A percentile compares a stretch with the other conserved stretches of the same genome.
Conservation (phyloP, 2,888 invertebrate genomes). For the Tetranychus piercei region DNA sequence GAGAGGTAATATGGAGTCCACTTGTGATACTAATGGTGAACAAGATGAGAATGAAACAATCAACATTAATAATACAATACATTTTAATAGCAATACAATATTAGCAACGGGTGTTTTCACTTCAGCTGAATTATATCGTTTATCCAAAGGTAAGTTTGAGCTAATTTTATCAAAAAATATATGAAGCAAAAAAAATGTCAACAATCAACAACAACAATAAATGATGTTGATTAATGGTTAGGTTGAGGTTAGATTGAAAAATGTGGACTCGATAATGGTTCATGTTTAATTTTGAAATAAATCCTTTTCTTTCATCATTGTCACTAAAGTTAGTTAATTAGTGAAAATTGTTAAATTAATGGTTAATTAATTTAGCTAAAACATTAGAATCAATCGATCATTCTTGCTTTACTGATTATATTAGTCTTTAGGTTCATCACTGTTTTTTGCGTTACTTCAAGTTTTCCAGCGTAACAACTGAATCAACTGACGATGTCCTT, state of each 20-base stretch:
- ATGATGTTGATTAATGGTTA: neutral
- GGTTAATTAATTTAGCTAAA: neutral
- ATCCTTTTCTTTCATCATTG: neutral
- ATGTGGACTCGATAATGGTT: too few species aligned
- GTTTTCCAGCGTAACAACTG: neutral
- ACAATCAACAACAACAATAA: neutral
- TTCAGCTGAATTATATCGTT: constrained; percentile 94
- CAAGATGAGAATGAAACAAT: constrained; percentile 48
- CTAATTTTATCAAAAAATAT: neutral
- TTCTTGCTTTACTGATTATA: neutral
- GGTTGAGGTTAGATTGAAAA: neutral
- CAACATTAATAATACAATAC: constrained; percentile 40
- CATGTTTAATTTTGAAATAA: too few species aligned
- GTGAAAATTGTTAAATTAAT: neutral
- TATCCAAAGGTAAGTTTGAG: constrained; percentile 65
- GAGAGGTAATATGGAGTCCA: constrained; percentile 40
- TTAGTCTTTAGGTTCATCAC: neutral
- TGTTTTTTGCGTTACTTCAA: neutral
- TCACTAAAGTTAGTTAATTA: neutral
- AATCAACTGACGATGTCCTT: neutral
- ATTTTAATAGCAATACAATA: constrained; percentile 54
- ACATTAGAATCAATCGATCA: neutral
- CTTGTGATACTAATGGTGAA: constrained; percentile 44
- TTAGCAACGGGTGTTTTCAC: constrained; percentile 99
- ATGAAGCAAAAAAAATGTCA: neutral